Percentiles rank a stretch among this genome's conserved stretches.
phyloP scores from a whole-genome alignment of 1,140 invertebrate genomes.

The Harpegnathos saltator region DNA sequence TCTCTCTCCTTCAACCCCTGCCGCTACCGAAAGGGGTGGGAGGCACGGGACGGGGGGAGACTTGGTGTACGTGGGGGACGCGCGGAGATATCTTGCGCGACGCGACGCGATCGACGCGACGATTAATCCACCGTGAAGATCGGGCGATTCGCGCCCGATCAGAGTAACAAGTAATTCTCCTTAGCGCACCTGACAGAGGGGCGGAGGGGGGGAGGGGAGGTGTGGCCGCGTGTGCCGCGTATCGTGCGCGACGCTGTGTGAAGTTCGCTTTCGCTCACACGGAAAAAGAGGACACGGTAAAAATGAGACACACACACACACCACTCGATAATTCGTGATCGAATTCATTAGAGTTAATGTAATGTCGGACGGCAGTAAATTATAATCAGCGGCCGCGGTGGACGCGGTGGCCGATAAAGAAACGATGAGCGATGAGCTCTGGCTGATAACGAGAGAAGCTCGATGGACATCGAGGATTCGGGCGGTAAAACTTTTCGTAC shows the following conservation, averaged over 20 bases:
- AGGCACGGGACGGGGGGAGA: too few species aligned
- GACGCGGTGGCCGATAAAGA: constrained; percentile 15
- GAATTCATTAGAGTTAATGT: not conserved
- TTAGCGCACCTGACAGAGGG: too few species aligned
- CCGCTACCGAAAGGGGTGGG: too few species aligned
- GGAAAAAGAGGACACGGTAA: too few species aligned
- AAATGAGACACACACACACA: too few species aligned
- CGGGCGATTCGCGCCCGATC: not conserved
- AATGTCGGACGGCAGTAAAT: constrained; percentile 5
- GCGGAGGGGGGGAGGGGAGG: too few species aligned
- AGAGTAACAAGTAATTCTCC: not conserved
- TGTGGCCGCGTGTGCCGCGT: too few species aligned
- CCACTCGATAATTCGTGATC: too few species aligned
- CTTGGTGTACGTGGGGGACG: not conserved
- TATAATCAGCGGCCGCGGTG: constrained; percentile 16
- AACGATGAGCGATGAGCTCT: not conserved
- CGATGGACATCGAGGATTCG: constrained; percentile 46
- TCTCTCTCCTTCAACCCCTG: too few species aligned
- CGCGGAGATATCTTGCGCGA: not conserved
- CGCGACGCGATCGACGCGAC: not conserved
- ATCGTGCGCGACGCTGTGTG: too few species aligned
- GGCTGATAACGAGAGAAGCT: not conserved
- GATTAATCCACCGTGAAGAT: constrained; percentile 17
- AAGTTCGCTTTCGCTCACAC: too few species aligned
- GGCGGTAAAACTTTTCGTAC: constrained; percentile 50